Percentiles rank a stretch among this genome's conserved stretches.
Conservation (phyloP, 2,888 invertebrate genomes). For the Ichneumoninae sp. region DNA sequence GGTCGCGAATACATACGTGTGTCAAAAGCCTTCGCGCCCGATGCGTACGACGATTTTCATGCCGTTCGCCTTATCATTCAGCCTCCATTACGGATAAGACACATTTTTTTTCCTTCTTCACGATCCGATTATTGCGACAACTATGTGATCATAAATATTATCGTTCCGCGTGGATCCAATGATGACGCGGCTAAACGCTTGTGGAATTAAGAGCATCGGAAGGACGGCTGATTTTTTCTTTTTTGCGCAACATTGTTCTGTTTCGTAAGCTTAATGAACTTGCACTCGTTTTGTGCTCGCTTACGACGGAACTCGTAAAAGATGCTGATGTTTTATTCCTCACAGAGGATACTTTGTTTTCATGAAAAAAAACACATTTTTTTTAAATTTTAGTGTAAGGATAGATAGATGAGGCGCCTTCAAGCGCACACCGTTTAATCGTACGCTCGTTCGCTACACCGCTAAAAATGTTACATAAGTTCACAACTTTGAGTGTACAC, state of each 20-base stretch:
- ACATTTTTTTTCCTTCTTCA: not conserved
- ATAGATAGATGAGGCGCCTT: too few relatives aligned
- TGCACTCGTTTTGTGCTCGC: too few relatives aligned
- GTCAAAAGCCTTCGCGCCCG: constrained; percentile 31
- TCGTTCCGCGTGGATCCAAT: not conserved
- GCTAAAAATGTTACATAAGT: too few relatives aligned
- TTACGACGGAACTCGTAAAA: too few relatives aligned
- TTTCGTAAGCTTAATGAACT: too few relatives aligned
- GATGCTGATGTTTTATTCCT: too few relatives aligned
- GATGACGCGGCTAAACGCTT: not conserved
- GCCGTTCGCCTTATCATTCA: constrained; percentile 29
- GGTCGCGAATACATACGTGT: constrained; percentile 42
- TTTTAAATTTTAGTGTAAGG: too few relatives aligned
- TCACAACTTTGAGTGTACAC: too few relatives aligned
- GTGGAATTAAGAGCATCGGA: constrained; percentile 14
- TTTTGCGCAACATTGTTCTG: not conserved
- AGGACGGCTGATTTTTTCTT: not conserved
- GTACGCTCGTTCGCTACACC: too few relatives aligned
- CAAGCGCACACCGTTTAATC: too few relatives aligned
- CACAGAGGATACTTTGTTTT: too few relatives aligned
- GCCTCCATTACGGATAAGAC: not conserved
- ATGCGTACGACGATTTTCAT: constrained; percentile 4
- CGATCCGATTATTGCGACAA: constrained; percentile 14
- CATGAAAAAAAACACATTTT: too few relatives aligned
- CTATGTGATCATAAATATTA: constrained; percentile 36